Percentiles rank a stretch among this genome's conserved stretches.
These are phyloP conservation scores for Hyppa rectilinea DNA, from an alignment of 2,888 invertebrate species.

Conservation along the genomic window DNA sequence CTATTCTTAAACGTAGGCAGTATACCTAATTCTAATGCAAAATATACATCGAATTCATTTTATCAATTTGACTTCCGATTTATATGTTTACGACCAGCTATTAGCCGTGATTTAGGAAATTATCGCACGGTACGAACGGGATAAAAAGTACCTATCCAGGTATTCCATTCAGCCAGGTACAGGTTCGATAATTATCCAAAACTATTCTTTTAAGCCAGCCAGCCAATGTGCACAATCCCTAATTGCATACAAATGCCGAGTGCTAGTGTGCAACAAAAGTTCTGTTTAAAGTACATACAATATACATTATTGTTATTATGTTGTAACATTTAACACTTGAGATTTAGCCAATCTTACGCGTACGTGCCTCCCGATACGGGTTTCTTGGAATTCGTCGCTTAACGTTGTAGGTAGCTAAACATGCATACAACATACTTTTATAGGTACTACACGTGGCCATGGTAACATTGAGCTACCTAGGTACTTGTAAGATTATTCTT, in stretches of 20 bases:
- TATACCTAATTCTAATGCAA: no score
- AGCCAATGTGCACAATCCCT: conserved; percentile 25
- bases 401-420: conserved; percentile 77
- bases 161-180: background rate
- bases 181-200: background rate
- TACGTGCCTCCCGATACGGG: conserved; percentile 88
- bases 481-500: conserved; percentile 21
- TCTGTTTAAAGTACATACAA: conserved; percentile 65
- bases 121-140: background rate
- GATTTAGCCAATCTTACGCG: conserved; percentile 86
- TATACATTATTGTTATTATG: conserved; percentile 79
- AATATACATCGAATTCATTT: background rate
- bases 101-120: background rate
- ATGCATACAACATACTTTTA: conserved; percentile 71
- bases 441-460: conserved; percentile 59
- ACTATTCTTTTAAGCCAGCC: background rate
- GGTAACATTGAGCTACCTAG: conserved; percentile 43
- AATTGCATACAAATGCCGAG: conserved; percentile 58
- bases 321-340: conserved; percentile 80
- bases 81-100: no score
- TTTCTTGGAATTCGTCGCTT: conserved; percentile 86
- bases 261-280: conserved; percentile 55
- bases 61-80: background rate
- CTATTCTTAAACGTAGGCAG: no score
- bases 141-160: background rate